These are phyloP conservation scores for Todus mexicanus DNA, from an alignment of 2,797 vertebrate species.

Conservation along the genomic window DNA sequence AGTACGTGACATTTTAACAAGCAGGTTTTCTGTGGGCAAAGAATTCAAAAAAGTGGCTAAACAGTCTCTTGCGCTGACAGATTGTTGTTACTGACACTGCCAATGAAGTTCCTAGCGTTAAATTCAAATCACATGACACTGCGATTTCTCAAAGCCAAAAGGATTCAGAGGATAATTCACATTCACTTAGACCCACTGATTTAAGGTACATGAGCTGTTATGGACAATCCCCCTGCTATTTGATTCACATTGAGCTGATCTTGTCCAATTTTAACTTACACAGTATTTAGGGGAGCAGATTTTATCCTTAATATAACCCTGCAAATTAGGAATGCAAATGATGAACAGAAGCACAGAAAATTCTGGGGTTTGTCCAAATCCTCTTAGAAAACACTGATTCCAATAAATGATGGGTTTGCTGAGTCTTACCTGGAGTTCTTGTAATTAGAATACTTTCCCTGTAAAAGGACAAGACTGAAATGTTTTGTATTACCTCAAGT, in stretches of 20 bases:
- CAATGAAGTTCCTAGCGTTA: neutral
- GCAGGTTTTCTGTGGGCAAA: neutral
- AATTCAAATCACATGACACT: neutral
- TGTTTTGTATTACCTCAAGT: neutral
- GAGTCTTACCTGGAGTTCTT: neutral
- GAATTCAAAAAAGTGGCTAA: neutral
- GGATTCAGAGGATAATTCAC: neutral
- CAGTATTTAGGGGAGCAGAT: neutral
- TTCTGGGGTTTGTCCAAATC: neutral
- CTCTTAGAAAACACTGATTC: neutral
- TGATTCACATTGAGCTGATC: neutral
- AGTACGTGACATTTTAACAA: neutral
- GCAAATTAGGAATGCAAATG: neutral
- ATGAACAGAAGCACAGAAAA: neutral
- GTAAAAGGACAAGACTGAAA: neutral
- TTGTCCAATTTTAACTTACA: neutral
- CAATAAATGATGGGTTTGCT: neutral
- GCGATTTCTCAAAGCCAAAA: neutral
- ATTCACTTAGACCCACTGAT: neutral
- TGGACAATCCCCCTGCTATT: neutral
- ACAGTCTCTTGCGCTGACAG: neutral
- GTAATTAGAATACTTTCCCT: neutral
- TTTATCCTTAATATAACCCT: neutral
- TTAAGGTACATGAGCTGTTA: neutral
- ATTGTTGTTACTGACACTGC: neutral